Evolutionary conservation across 2,888 invertebrate species (phyloP).

Genomic region (Nesidiocoris tenuis): DNA sequence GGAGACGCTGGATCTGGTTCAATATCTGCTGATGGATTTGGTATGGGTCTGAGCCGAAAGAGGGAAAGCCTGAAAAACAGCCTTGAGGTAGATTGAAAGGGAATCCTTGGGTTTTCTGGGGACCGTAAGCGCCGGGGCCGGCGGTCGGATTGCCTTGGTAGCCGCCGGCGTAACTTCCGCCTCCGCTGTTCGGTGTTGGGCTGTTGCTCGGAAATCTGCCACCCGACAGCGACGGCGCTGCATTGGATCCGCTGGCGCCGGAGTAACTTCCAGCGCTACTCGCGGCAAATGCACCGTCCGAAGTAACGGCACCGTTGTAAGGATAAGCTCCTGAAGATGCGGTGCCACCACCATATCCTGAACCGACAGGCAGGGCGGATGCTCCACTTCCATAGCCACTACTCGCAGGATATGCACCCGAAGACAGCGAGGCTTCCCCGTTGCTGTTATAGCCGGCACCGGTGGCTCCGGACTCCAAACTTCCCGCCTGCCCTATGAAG

Average conservation of each 20-base stretch:
- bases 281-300: not conserved
- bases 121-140: not conserved
- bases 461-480: not conserved
- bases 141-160: constrained; percentile 2
- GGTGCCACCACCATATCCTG: not conserved
- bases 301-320: no score
- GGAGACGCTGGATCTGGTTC: constrained; percentile 18
- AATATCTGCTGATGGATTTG: constrained; percentile 33
- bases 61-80: constrained; percentile 17
- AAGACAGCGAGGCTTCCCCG: not conserved
- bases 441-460: not conserved
- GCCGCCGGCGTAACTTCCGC: constrained; percentile 9
- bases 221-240: no score
- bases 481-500: constrained; percentile 32
- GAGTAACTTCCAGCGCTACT: constrained; percentile 14
- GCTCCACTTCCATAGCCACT: constrained; percentile 4
- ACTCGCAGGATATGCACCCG: not conserved
- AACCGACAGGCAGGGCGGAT: not conserved
- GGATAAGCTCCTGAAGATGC: not conserved
- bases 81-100: constrained; percentile 27
- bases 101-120: not conserved
- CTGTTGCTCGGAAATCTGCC: no score
- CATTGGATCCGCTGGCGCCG: constrained; percentile 2
- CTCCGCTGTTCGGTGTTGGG: not conserved
- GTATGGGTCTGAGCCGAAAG: constrained; percentile 21